Evolutionary conservation across 2,888 invertebrate genomes (phyloP).

Genomic region (Lasioglossum villosulum): DNA sequence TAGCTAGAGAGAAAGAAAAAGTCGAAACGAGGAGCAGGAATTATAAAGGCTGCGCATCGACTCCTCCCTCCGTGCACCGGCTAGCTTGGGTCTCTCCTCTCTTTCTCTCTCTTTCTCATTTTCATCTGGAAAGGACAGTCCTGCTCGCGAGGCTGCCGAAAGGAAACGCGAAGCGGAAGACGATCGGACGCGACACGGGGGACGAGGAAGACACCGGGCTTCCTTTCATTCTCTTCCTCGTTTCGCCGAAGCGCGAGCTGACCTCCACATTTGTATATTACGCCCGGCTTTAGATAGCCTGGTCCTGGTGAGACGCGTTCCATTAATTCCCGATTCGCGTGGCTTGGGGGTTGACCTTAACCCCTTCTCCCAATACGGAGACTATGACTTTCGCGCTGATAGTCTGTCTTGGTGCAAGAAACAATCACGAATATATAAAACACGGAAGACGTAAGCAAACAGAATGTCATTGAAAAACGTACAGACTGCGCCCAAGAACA

Average conservation of each 20-base stretch:
- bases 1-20: conserved; percentile 31
- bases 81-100: background rate
- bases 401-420: background rate
- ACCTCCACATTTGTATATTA: conserved; percentile 82
- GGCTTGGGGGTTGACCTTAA: conserved; percentile 77
- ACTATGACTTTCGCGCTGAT: background rate
- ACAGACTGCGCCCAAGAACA: background rate
- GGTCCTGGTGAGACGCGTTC: conserved; percentile 79
- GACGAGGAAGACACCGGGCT: conserved; percentile 57
- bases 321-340: conserved; percentile 81
- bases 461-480: too few species aligned
- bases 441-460: too few species aligned
- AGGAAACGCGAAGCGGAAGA: conserved; percentile 5
- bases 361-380: conserved; percentile 35
- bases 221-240: conserved; percentile 72
- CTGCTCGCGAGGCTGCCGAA: background rate
- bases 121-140: background rate
- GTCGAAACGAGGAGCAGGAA: conserved; percentile 38
- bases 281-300: conserved; percentile 77
- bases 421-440: too few species aligned
- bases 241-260: conserved; percentile 76
- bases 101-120: background rate
- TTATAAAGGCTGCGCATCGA: conserved; percentile 49
- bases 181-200: conserved; percentile 50
- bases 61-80: conserved; percentile 8